Conservation (phyloP, 2,888 invertebrate species). For the Tyria jacobaeae region DNA sequence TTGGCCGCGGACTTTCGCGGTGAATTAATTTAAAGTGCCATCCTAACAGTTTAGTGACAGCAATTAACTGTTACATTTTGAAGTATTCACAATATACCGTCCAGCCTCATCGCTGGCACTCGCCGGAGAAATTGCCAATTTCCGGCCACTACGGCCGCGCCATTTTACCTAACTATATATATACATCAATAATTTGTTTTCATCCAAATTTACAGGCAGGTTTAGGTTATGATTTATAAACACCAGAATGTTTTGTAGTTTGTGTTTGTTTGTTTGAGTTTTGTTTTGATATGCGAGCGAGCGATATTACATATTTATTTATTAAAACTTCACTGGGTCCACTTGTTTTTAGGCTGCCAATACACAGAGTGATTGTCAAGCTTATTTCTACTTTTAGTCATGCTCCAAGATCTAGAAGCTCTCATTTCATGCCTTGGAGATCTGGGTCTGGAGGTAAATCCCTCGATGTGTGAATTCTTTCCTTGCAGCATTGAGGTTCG, state of each 20-base stretch:
- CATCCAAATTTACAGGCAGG: constrained; percentile 52
- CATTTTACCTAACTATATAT: constrained; percentile 55
- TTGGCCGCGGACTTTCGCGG: constrained; percentile 22
- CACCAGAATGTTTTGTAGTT: constrained; percentile 3
- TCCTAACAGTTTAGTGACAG: constrained; percentile 43
- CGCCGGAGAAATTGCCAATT: constrained; percentile 77
- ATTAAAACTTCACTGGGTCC: no score
- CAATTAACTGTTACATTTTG: constrained; percentile 46
- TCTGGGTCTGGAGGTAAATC: no score
- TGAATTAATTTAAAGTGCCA: constrained; percentile 45
- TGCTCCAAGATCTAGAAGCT: no score
- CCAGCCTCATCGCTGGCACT: constrained; percentile 42
- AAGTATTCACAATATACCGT: constrained; percentile 46
- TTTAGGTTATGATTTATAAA: constrained; percentile 35
- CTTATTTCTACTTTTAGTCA: no score
- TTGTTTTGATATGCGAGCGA: background rate
- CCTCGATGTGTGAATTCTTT: no score
- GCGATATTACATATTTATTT: background rate
- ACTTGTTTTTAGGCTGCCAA: no score
- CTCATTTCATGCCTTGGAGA: no score
- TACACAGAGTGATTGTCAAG: no score
- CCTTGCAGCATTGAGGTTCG: no score
- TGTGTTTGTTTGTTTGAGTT: constrained; percentile 10
- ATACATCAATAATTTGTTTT: constrained; percentile 58
- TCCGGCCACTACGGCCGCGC: constrained; percentile 63